Evolutionary conservation across 2,113 vertebrate genomes (phyloP).

Genomic region (Echinops telfairi): DNA sequence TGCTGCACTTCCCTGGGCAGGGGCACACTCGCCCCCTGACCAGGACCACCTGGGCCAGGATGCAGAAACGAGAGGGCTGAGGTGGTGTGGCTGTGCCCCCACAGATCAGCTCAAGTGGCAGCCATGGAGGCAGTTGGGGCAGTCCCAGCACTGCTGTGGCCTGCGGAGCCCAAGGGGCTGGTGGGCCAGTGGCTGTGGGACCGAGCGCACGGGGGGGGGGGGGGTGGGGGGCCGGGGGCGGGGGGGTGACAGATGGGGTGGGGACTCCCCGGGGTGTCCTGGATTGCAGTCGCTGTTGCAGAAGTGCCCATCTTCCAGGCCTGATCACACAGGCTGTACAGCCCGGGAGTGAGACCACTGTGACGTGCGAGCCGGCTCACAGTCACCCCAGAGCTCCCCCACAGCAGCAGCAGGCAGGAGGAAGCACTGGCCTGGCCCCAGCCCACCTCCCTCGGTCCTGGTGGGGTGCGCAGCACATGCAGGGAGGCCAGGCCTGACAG

Average conservation of each 20-base stretch:
- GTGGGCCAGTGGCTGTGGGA: not conserved
- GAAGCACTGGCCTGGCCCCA: slow-evolving; percentile 3
- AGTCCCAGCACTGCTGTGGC: slow-evolving; percentile 63
- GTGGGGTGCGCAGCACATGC: slow-evolving; percentile 79
- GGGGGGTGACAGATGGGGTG: not conserved
- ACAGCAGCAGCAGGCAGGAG: slow-evolving; percentile 83
- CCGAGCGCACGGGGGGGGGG: not conserved
- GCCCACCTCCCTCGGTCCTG: slow-evolving; percentile 62
- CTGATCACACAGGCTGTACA: slow-evolving; percentile 84
- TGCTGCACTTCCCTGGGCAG: not conserved
- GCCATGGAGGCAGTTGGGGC: slow-evolving; percentile 86
- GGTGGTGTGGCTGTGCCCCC: slow-evolving; percentile 77
- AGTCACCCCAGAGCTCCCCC: slow-evolving; percentile 87
- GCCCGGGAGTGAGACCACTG: slow-evolving; percentile 86
- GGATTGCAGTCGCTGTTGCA: slow-evolving; percentile 72
- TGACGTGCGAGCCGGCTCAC: slow-evolving; percentile 81
- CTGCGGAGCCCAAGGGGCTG: slow-evolving; percentile 48
- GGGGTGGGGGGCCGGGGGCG: too few relatives aligned
- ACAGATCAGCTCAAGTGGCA: slow-evolving; percentile 86
- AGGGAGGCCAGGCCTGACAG: slow-evolving; percentile 85
- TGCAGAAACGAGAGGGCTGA: slow-evolving; percentile 88
- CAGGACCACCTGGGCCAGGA: slow-evolving; percentile 86
- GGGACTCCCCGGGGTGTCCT: slow-evolving; percentile 18
- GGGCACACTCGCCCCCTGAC: slow-evolving; percentile 80
- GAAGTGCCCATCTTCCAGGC: slow-evolving; percentile 83